These are phyloP conservation scores for Falco biarmicus DNA, from an alignment of 2,797 vertebrate genomes.

Conservation along the genomic window DNA sequence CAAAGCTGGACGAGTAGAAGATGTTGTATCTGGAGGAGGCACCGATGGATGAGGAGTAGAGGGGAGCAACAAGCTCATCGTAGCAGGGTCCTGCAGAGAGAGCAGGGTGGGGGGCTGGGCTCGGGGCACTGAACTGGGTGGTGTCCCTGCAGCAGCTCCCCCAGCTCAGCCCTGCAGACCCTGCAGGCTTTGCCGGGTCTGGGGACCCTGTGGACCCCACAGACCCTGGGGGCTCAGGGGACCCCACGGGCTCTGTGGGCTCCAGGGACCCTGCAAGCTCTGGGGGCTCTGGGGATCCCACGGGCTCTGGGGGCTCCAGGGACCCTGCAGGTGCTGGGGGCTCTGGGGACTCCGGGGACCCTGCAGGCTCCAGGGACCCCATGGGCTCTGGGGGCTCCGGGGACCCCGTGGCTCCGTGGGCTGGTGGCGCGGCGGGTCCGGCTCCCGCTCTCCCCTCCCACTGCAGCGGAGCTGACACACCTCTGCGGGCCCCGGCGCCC, in stretches of 20 bases:
- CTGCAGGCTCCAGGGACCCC: neutral
- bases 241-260: neutral
- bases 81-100: constrained; percentile 76
- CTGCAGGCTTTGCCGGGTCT: neutral
- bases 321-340: neutral
- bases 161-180: neutral
- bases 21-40: constrained; percentile 94
- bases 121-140: neutral
- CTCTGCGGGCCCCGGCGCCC: constrained; percentile 57
- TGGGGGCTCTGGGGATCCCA: neutral
- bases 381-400: neutral
- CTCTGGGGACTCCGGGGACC: neutral
- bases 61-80: constrained; percentile 88
- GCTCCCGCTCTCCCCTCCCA: constrained; percentile 43
- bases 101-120: neutral
- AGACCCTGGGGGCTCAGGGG: neutral
- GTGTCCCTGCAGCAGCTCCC: neutral
- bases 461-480: constrained; percentile 70
- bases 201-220: neutral
- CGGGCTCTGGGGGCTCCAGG: neutral
- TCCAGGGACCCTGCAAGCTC: no score
- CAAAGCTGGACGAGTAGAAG: constrained; percentile 91
- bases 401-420: neutral
- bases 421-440: neutral
- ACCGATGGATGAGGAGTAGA: constrained; percentile 90